Percentiles rank a stretch among this genome's conserved stretches.
Evolutionary conservation across 1,140 invertebrate species (phyloP).

Genomic region (Bombus sibiricus): DNA sequence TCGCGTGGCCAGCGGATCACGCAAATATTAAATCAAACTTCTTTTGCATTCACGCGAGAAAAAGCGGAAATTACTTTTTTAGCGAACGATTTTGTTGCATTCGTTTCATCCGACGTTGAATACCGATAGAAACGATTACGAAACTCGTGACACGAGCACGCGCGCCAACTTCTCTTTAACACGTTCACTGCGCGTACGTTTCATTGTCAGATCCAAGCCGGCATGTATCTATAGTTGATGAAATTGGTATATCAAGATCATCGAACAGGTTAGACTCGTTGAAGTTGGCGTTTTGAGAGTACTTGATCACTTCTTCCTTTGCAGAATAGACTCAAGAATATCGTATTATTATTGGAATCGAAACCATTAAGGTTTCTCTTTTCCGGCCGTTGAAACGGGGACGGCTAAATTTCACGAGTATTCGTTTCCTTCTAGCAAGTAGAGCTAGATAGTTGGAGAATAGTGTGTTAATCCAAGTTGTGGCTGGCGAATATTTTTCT

Average conservation of each 20-base stretch:
- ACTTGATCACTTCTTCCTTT: too few species aligned
- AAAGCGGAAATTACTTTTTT: constrained; percentile 49
- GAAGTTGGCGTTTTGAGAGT: too few species aligned
- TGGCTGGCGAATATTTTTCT: constrained; percentile 74
- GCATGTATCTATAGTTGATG: background rate
- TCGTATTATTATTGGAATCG: too few species aligned
- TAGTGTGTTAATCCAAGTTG: constrained; percentile 77
- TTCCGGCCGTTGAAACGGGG: background rate
- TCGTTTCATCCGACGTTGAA: constrained; percentile 6
- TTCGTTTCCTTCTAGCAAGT: constrained; percentile 32
- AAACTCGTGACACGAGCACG: constrained; percentile 7
- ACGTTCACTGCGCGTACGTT: background rate
- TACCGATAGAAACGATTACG: constrained; percentile 27
- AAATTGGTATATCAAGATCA: background rate
- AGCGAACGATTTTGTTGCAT: constrained; percentile 37
- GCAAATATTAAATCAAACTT: constrained; percentile 49
- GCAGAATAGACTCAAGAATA: too few species aligned
- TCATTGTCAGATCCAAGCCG: background rate
- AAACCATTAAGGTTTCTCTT: too few species aligned
- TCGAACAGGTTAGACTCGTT: too few species aligned
- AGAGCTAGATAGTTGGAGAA: constrained; percentile 60
- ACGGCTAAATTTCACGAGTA: background rate
- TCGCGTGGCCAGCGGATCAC: constrained; percentile 35
- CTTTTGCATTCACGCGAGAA: constrained; percentile 16
- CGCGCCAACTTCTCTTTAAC: background rate